A percentile compares a stretch with the other conserved stretches of the same genome.
Conservation (phyloP, 2,113 vertebrate species). For the Lathamus discolor region DNA sequence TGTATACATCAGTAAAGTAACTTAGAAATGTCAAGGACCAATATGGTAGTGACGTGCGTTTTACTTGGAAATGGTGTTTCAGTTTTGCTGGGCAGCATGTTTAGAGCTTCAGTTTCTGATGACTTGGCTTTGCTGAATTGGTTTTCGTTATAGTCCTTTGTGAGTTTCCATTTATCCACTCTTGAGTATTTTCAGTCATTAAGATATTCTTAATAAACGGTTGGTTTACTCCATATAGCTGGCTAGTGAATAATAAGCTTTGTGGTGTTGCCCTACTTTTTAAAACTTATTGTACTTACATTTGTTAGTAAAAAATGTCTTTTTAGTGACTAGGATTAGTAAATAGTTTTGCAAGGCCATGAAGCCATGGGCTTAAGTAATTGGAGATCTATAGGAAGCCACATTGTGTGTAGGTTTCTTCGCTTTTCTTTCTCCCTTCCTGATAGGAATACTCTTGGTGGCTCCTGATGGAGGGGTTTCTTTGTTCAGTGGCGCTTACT, state of each 20-base stretch:
- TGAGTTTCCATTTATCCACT: neutral
- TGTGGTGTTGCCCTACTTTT: constrained; percentile 18
- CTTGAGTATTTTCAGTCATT: neutral
- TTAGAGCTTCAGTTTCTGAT: neutral
- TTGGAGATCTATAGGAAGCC: neutral
- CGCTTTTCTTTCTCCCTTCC: neutral
- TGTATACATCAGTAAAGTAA: neutral
- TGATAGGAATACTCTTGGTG: neutral
- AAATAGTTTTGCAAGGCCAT: neutral
- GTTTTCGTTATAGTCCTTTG: neutral
- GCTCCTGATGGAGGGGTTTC: neutral
- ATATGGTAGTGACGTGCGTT: neutral
- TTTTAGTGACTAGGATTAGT: neutral
- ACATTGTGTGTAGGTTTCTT: neutral
- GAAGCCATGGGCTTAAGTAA: neutral
- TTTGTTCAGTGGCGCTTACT: neutral
- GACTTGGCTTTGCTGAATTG: neutral
- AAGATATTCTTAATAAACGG: neutral
- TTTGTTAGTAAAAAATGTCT: neutral
- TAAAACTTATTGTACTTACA: neutral
- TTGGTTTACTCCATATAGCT: neutral
- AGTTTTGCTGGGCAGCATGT: neutral
- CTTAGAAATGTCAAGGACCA: neutral
- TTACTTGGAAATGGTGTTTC: neutral
- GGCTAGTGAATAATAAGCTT: constrained; percentile 22